phyloP scores from a whole-genome alignment of 2,113 vertebrate species.

The Tragelaphus strepsiceros region DNA sequence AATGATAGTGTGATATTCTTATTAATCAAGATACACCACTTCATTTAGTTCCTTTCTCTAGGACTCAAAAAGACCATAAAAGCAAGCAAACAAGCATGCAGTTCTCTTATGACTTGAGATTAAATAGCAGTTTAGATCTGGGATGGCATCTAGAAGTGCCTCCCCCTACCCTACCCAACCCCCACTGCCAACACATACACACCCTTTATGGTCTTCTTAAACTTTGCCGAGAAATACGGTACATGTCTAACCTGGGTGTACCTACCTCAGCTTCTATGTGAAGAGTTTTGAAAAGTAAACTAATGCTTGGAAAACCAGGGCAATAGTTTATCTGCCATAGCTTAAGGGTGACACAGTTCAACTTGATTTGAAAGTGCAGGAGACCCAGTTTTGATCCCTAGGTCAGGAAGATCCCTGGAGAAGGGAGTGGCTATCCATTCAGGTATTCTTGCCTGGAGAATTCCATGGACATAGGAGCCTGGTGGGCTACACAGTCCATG shows the following conservation, averaged over 20 bases:
- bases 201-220: background rate
- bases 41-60: background rate
- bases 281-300: background rate
- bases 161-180: background rate
- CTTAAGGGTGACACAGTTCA: background rate
- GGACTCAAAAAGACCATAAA: background rate
- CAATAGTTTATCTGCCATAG: background rate
- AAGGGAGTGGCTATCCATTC: background rate
- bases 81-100: background rate
- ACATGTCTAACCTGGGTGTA: background rate
- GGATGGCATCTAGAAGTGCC: background rate
- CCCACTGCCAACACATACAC: background rate
- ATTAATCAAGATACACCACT: background rate
- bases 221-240: background rate
- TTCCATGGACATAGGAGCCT: background rate
- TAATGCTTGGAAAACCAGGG: background rate
- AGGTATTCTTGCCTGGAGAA: background rate
- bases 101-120: background rate
- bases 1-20: background rate
- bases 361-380: background rate
- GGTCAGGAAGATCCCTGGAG: background rate
- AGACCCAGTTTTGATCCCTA: background rate
- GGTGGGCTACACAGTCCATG: background rate
- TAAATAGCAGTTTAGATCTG: constrained; percentile 16
- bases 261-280: background rate